A percentile compares a stretch with the other conserved stretches of the same genome.
Conservation (phyloP, 2,113 vertebrate genomes). For the Ceyx margarethae region DNA sequence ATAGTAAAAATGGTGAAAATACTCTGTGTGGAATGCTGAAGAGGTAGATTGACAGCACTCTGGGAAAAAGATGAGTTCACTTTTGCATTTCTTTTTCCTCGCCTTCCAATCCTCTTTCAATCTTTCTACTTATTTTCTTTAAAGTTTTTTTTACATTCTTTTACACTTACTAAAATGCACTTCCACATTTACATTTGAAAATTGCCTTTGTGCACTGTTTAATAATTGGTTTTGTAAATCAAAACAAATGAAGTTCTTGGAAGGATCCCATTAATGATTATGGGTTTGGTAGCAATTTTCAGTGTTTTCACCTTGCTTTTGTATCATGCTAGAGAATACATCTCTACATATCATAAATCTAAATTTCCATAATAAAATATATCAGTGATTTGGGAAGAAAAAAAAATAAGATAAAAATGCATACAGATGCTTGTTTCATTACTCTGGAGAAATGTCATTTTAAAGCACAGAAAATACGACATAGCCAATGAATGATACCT, state of each 20-base stretch:
- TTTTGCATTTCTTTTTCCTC: too few species aligned
- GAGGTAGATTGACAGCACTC: too few species aligned
- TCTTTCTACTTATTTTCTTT: too few species aligned
- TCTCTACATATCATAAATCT: background rate
- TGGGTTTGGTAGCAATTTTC: background rate
- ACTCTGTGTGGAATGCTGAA: too few species aligned
- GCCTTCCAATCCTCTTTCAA: too few species aligned
- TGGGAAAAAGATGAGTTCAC: too few species aligned
- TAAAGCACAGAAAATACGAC: background rate
- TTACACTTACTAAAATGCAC: background rate
- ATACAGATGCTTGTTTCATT: background rate
- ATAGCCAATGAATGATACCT: background rate
- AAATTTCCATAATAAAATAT: background rate
- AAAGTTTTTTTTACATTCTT: background rate
- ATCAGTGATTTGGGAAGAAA: background rate
- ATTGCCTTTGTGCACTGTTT: background rate
- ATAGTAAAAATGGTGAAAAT: too few species aligned
- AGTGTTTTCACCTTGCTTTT: background rate
- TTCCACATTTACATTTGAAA: background rate
- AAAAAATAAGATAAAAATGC: background rate
- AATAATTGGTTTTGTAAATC: background rate
- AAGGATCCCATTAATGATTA: background rate
- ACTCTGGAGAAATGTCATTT: background rate
- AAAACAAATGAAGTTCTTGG: background rate
- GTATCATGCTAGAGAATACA: background rate